Percentiles rank a stretch among this genome's conserved stretches.
Conservation (phyloP, 2,888 invertebrate species). For the Drosophila antonietae region DNA sequence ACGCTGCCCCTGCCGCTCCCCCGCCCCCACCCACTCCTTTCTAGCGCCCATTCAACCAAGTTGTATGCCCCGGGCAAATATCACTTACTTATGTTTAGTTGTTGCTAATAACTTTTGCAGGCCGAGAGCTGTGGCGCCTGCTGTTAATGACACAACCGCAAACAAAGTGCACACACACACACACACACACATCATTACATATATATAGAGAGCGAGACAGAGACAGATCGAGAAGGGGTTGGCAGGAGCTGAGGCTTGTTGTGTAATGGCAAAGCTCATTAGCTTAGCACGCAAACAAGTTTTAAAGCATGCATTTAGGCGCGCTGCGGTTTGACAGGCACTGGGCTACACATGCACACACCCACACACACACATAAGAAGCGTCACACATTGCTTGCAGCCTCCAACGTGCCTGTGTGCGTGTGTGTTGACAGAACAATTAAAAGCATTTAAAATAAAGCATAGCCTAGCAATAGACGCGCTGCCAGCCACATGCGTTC, state of each 20-base stretch:
- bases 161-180: conserved; percentile 73
- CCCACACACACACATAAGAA: conserved; percentile 22
- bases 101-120: conserved; percentile 75
- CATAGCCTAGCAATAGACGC: conserved; percentile 68
- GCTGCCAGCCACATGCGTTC: conserved; percentile 52
- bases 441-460: conserved; percentile 81
- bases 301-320: conserved; percentile 81
- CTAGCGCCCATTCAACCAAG: conserved; percentile 40
- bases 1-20: conserved; percentile 1
- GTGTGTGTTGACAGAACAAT: conserved; percentile 81
- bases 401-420: conserved; percentile 26
- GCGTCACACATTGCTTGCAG: conserved; percentile 43
- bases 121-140: conserved; percentile 72
- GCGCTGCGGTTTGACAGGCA: conserved; percentile 74
- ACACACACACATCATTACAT: conserved; percentile 17
- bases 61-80: conserved; percentile 70
- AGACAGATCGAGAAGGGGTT: conserved; percentile 20
- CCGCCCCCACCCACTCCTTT: conserved; percentile 12
- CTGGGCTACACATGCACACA: conserved; percentile 31
- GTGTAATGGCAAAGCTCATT: conserved; percentile 81
- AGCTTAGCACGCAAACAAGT: conserved; percentile 80
- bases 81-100: conserved; percentile 79
- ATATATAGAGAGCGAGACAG: not conserved
- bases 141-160: conserved; percentile 81
- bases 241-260: conserved; percentile 44